Base-by-base conservation (phyloP, 2,888 invertebrate genomes). In the Acanthosepion esculentum region DNA sequence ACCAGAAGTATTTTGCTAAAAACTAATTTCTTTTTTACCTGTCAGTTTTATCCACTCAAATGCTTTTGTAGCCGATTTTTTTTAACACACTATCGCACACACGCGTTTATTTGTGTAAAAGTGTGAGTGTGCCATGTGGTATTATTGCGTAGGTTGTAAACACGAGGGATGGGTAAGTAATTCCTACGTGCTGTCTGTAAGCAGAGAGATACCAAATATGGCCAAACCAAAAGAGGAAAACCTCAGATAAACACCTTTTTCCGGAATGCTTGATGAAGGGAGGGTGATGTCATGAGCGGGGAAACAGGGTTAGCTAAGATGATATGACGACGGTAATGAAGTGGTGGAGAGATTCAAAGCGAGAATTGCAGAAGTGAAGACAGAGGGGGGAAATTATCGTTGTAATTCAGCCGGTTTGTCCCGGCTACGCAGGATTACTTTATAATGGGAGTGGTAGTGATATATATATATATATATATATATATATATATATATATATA, bases 151-250 rank as follows among this genome's bases (percentile, higher is more conserved):
- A 33, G 78, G 78, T 12, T n/a, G 78, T 78, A 15, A 15, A 78
- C 23, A 78, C 5, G 78, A 15, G 78, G 78, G 78, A 33, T 12
- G 78, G 78, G 78, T n/a, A n/a, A 78, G n/a, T 41, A 41, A 41
- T 33, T n/a, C 78, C 78, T 78, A 10, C 15, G n/a, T 78, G n/a
- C 78, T n/a, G 78, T 12, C 78, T 78, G 78, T 78, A 78, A 41
- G 78, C 78, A n/a, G n/a, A n/a, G 78, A 78, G 93, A 93, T 93
- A 93, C 93, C 93, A 93, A 93, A 93, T 93, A 93, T 93, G 93
- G 93, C 93, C 93, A 93, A 50, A n/a, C 48, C 92, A 92, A 41
- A 41, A 48, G 29, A 33, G 48, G 48, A 92, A 41, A 92, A 92
- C 50, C n/a, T 78, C 78, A 50, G 93, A 93, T 93, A 93, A 93